Conservation (phyloP, 2,113 vertebrate species). For the Scomber scombrus region DNA sequence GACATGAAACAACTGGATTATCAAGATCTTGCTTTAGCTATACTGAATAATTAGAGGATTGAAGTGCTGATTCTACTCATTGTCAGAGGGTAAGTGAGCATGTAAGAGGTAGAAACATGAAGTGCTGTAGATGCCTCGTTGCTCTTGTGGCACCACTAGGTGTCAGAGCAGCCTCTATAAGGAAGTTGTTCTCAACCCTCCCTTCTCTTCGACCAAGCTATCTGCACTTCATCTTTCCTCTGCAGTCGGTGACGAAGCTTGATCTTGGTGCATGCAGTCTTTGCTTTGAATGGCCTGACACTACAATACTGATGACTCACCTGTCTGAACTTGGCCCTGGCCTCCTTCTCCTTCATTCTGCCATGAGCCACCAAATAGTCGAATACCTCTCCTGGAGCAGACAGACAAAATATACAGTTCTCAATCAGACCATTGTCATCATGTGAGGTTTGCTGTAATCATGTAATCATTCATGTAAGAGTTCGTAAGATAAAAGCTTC, state of each 20-base stretch:
- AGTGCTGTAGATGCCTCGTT: slow-evolving; percentile 6
- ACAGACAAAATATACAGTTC: slow-evolving; percentile 19
- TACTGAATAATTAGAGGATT: neutral
- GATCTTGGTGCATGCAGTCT: slow-evolving; percentile 73
- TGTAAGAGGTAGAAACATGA: neutral
- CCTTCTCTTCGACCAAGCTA: slow-evolving; percentile 22
- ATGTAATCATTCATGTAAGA: neutral
- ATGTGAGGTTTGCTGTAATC: neutral
- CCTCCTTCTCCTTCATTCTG: slow-evolving; percentile 95
- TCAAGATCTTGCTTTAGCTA: neutral
- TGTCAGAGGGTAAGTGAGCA: neutral
- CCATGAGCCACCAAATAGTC: slow-evolving; percentile 93
- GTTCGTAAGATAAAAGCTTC: neutral
- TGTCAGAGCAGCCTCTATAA: slow-evolving; percentile 70
- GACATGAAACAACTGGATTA: neutral
- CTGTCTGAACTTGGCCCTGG: slow-evolving; percentile 93
- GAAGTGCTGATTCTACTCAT: neutral
- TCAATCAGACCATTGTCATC: neutral
- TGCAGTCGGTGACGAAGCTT: slow-evolving; percentile 72
- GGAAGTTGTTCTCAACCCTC: slow-evolving; percentile 4
- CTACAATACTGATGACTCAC: slow-evolving; percentile 82
- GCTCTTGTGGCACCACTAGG: slow-evolving; percentile 67
- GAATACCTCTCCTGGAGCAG: slow-evolving; percentile 88
- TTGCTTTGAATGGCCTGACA: slow-evolving; percentile 42
- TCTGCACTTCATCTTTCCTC: slow-evolving; percentile 61